Conservation (phyloP, 2,113 vertebrate genomes). For the Tyrannus savana region DNA sequence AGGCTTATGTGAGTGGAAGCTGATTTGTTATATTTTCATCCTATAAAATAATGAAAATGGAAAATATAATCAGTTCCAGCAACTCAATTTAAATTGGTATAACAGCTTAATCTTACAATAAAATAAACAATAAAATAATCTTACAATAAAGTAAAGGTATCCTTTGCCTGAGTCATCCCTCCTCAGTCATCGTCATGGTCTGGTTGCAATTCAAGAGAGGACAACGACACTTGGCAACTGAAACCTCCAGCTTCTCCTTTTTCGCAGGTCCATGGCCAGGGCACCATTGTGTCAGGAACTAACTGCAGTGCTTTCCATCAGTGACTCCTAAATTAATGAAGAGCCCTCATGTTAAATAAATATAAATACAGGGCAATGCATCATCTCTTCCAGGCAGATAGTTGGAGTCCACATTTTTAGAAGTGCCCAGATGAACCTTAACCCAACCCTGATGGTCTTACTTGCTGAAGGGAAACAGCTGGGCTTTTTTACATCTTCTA, state of each 20-base stretch:
- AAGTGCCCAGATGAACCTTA: neutral
- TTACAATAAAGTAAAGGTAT: neutral
- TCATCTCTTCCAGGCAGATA: neutral
- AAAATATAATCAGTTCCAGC: neutral
- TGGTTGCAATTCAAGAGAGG: neutral
- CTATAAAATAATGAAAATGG: neutral
- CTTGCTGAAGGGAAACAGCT: neutral
- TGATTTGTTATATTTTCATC: neutral
- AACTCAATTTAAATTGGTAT: neutral
- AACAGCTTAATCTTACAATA: neutral
- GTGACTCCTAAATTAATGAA: neutral
- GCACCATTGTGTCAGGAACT: neutral
- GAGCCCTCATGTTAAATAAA: neutral
- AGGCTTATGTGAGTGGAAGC: neutral
- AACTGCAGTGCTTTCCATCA: neutral
- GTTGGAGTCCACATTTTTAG: neutral
- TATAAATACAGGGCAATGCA: neutral
- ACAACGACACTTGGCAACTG: neutral
- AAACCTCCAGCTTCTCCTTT: neutral
- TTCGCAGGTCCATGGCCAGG: fast-evolving
- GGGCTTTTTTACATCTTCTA: neutral
- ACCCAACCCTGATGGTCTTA: neutral
- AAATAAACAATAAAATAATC: neutral
- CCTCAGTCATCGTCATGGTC: neutral
- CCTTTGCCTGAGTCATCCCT: neutral